A percentile compares a stretch with the other conserved stretches of the same genome.
These are phyloP conservation scores for Styela clava DNA, from an alignment of 23 tunicate species.

Conservation along the genomic window DNA sequence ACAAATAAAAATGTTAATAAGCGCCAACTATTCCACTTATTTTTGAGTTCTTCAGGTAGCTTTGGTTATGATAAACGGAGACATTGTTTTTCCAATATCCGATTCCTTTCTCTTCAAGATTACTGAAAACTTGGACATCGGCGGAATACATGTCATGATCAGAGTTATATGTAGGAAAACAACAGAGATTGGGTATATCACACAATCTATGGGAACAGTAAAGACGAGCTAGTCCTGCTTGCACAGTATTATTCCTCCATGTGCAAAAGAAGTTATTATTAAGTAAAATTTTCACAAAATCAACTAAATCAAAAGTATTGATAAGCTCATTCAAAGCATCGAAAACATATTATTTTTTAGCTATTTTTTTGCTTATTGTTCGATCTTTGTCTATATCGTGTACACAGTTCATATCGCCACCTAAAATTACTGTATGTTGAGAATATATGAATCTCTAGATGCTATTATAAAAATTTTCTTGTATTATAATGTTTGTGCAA, in stretches of 20 bases:
- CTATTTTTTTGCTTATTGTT: no score
- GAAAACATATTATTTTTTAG: no score
- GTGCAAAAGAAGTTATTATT: no score
- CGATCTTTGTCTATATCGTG: no score
- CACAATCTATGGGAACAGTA: background rate
- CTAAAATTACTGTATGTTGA: no score
- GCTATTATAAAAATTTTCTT: no score
- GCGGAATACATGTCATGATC: background rate
- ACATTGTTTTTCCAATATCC: background rate
- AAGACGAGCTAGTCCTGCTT: background rate
- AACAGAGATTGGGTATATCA: background rate
- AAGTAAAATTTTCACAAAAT: no score
- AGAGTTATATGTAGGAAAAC: background rate
- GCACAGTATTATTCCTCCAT: background rate
- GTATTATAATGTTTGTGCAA: no score
- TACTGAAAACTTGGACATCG: background rate
- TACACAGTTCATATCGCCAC: no score
- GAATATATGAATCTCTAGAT: no score
- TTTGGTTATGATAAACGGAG: background rate
- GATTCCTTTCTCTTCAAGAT: background rate
- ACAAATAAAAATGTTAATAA: background rate
- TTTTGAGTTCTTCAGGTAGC: background rate
- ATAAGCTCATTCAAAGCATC: no score
- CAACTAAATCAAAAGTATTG: no score
- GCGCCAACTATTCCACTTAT: background rate